phyloP scores from a whole-genome alignment of 2,888 invertebrate species.

The Ischnus inquisitorius region DNA sequence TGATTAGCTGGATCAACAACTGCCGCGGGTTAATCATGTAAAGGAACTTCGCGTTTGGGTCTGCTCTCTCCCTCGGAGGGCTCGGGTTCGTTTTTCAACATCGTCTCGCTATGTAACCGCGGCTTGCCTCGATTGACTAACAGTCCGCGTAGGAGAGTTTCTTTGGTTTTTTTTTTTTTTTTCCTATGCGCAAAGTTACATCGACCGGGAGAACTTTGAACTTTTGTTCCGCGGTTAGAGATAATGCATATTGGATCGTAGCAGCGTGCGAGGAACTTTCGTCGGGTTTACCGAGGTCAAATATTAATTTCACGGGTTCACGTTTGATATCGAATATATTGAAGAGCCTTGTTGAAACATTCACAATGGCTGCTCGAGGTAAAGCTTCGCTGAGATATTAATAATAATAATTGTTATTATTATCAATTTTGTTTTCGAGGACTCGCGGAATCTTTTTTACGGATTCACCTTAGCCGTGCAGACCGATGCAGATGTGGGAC shows the following conservation, averaged over 20 bases:
- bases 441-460: no score
- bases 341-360: conserved; percentile 33
- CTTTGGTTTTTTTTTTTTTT: background rate
- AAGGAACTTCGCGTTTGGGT: conserved; percentile 46
- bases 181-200: background rate
- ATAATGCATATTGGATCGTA: conserved; percentile 14
- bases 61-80: background rate
- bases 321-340: conserved; percentile 43
- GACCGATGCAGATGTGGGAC: no score
- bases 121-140: background rate
- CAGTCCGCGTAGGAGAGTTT: background rate
- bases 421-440: no score
- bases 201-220: background rate
- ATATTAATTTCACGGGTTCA: conserved; percentile 55
- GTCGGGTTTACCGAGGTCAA: conserved; percentile 31
- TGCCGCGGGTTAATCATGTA: conserved; percentile 9
- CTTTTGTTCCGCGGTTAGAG: background rate
- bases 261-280: background rate
- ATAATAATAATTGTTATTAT: no score
- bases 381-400: background rate
- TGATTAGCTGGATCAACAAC: conserved; percentile 3
- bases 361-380: conserved; percentile 7
- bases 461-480: no score
- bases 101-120: background rate
- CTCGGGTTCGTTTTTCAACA: background rate